These are phyloP conservation scores for Theonella swinhoei DNA, from an alignment of 37 sponge, comb jelly and placozoan species.

Conservation along the genomic window DNA sequence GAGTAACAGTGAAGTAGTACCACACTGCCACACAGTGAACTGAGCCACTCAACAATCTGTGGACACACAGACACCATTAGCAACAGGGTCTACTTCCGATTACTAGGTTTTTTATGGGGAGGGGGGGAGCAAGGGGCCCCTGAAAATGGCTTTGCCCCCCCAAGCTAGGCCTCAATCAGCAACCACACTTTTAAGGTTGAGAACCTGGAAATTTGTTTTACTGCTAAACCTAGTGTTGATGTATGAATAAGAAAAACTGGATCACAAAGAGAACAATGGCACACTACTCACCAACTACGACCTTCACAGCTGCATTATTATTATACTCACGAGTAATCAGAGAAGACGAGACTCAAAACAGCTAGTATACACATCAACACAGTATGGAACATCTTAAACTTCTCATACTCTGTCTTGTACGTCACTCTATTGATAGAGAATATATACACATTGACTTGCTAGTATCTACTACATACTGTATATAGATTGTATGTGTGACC, in stretches of 20 bases:
- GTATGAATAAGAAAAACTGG: neutral
- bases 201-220: too few species aligned
- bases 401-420: slow-evolving; percentile 70
- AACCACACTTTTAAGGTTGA: too few species aligned
- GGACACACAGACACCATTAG: neutral
- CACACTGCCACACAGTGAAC: slow-evolving; percentile 58
- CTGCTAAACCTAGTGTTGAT: neutral
- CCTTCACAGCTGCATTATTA: neutral
- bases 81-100: neutral
- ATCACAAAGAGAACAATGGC: too few species aligned
- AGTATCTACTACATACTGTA: too few species aligned
- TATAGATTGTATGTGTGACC: too few species aligned
- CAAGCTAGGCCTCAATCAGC: too few species aligned
- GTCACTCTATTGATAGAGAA: slow-evolving; percentile 30
- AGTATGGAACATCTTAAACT: slow-evolving; percentile 65
- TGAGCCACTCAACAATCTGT: slow-evolving; percentile 39
- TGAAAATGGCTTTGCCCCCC: too few species aligned
- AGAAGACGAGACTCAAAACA: slow-evolving; percentile 39
- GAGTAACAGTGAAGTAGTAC: slow-evolving; percentile 79
- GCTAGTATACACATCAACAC: slow-evolving; percentile 37
- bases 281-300: neutral
- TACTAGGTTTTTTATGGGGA: too few species aligned
- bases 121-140: too few species aligned
- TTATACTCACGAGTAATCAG: slow-evolving; percentile 33
- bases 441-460: too few species aligned